Evolutionary conservation across 2,888 invertebrate species (phyloP).

Genomic region (Orthonychiurus folsomi): DNA sequence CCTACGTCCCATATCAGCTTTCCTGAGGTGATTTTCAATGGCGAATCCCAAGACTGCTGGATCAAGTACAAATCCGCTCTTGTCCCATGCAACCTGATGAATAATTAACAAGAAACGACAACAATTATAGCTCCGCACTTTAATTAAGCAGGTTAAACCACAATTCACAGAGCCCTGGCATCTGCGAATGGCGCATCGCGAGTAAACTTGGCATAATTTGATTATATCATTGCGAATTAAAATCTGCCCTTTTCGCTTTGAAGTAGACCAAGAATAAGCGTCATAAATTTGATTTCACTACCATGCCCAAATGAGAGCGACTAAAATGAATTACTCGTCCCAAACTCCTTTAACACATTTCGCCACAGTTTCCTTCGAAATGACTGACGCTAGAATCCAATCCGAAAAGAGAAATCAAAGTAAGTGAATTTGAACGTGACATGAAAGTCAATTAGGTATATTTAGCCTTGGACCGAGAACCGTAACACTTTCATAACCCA

Average conservation of each 20-base stretch:
- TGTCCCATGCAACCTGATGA: constrained; percentile 29
- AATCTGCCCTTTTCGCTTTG: background rate
- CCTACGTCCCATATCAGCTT: constrained; percentile 34
- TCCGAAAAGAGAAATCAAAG: background rate
- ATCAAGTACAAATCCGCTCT: constrained; percentile 36
- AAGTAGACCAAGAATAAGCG: background rate
- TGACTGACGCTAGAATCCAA: background rate
- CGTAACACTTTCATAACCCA: background rate
- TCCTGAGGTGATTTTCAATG: constrained; percentile 36
- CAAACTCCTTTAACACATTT: background rate
- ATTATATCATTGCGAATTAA: no score
- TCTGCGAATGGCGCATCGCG: no score
- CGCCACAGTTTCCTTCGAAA: background rate
- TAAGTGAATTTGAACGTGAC: constrained; percentile 4
- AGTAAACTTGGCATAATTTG: no score
- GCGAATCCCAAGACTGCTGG: constrained; percentile 37
- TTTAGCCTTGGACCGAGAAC: background rate
- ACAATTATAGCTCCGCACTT: background rate
- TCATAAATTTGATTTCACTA: no score
- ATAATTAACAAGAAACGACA: constrained; percentile 8
- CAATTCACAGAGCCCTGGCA: no score
- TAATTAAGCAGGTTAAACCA: background rate
- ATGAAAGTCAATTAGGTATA: constrained; percentile 4
- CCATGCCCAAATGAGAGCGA: background rate
- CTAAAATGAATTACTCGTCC: background rate